Conservation (phyloP, 2,113 vertebrate genomes). For the Haplochromis vanheusdeni region DNA sequence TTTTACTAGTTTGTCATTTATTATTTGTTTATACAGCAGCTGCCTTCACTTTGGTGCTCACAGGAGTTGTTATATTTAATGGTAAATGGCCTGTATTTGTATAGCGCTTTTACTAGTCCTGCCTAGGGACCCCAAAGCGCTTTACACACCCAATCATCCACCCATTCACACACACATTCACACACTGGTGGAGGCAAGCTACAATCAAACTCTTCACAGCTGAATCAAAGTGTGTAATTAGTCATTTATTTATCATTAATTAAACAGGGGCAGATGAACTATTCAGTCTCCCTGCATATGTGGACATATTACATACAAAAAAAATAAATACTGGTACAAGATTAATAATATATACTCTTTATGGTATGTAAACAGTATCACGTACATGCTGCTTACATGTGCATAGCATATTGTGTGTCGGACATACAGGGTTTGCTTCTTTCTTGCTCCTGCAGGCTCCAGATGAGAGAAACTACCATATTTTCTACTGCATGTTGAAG, state of each 20-base stretch:
- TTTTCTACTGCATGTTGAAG: constrained; percentile 96
- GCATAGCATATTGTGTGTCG: background rate
- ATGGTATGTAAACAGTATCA: background rate
- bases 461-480: constrained; percentile 94
- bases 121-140: too few species aligned
- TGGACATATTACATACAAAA: background rate
- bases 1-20: background rate
- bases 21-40: background rate
- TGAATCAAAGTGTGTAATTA: background rate
- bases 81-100: too few species aligned
- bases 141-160: too few species aligned
- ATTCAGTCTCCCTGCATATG: background rate
- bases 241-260: background rate
- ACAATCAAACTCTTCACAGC: background rate
- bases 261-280: background rate
- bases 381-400: fast-evolving
- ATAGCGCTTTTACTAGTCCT: too few species aligned
- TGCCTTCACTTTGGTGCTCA: background rate
- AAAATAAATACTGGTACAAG: background rate
- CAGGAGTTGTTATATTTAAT: background rate
- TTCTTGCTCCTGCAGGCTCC: constrained; percentile 68
- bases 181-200: too few species aligned
- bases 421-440: background rate
- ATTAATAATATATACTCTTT: background rate
- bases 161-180: too few species aligned